A percentile compares a stretch with the other conserved stretches of the same genome.
These are phyloP conservation scores for Phasianus colchicus DNA, from an alignment of 2,113 vertebrate genomes.

Conservation along the genomic window DNA sequence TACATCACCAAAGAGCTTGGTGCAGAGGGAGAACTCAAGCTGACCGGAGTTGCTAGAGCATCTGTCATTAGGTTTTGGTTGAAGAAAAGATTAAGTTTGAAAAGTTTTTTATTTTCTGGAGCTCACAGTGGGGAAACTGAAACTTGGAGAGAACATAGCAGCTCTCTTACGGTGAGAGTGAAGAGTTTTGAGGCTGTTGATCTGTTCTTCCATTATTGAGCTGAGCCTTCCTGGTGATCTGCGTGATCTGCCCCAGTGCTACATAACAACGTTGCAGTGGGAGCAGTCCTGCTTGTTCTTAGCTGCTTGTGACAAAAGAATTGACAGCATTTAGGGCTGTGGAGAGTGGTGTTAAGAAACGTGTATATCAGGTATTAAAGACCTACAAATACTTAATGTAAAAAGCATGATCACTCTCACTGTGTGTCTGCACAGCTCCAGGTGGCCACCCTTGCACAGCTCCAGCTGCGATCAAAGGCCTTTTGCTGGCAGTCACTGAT, in stretches of 20 bases:
- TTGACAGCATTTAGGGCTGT: neutral
- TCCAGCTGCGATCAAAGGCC: neutral
- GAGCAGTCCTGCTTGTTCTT: neutral
- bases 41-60: neutral
- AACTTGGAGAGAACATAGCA: neutral
- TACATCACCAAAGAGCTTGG: neutral
- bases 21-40: neutral
- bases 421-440: accelerated
- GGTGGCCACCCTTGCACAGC: neutral
- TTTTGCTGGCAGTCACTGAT: neutral
- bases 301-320: neutral
- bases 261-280: neutral
- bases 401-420: neutral
- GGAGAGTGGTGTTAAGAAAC: neutral
- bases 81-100: neutral
- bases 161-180: neutral
- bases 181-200: neutral
- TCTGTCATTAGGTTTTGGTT: neutral
- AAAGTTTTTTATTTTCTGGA: neutral
- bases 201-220: accelerated
- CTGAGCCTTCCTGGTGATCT: neutral
- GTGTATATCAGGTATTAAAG: neutral
- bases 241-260: neutral
- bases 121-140: neutral
- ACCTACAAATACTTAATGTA: neutral